These are phyloP conservation scores for Ctenosaura bakeri DNA, from an alignment of 2,797 vertebrate species.

Conservation along the genomic window DNA sequence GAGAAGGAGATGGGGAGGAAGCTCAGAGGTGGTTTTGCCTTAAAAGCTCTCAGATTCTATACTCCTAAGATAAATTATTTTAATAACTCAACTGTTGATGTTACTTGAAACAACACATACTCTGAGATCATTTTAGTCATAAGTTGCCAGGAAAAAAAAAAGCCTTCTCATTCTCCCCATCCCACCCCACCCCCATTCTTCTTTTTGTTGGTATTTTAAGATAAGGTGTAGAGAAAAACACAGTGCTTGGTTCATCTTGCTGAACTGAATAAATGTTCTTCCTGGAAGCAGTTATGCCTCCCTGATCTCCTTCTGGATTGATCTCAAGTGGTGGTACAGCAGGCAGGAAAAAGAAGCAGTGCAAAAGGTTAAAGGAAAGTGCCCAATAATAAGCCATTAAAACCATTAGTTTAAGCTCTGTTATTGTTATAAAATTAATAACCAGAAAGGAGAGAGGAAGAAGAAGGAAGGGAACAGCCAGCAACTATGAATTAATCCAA, in stretches of 20 bases:
- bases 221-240: no score
- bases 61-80: no score
- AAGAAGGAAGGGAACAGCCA: slow-evolving; percentile 12
- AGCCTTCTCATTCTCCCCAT: neutral
- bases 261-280: neutral
- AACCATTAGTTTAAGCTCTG: neutral
- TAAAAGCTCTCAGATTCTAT: no score
- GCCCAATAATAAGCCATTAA: slow-evolving; percentile 39
- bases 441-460: neutral
- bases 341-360: neutral
- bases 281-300: slow-evolving; percentile 1
- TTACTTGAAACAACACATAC: neutral
- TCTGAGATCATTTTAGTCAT: neutral
- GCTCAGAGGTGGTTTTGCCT: no score
- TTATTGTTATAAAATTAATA: slow-evolving; percentile 29
- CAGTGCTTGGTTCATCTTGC: neutral
- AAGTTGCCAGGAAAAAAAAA: neutral
- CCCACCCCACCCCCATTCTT: neutral
- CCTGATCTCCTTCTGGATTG: neutral
- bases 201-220: neutral
- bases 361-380: slow-evolving; percentile 36
- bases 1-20: no score
- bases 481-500: slow-evolving; percentile 27
- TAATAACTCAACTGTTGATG: neutral
- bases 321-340: slow-evolving; percentile 5